phyloP scores from a whole-genome alignment of 2,888 invertebrate genomes.

The Aplocera efformata region DNA sequence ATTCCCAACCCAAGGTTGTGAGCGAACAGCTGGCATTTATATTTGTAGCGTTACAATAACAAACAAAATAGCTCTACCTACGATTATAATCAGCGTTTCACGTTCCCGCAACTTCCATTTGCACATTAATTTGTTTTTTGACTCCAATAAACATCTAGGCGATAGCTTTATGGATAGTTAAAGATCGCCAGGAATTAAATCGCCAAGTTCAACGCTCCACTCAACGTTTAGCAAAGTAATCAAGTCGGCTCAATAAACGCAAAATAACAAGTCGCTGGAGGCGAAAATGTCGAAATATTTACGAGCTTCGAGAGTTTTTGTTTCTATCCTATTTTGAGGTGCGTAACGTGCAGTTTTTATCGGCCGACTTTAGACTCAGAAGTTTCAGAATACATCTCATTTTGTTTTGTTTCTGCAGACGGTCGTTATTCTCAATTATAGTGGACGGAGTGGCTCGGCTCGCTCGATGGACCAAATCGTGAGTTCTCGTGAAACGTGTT shows the following conservation, averaged over 20 bases:
- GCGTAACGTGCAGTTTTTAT: conserved; percentile 39
- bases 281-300: conserved; percentile 70
- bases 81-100: not conserved
- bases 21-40: conserved; percentile 41
- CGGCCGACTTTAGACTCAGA: conserved; percentile 52
- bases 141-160: conserved; percentile 11
- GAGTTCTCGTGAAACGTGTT: conserved; percentile 63
- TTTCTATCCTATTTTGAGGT: conserved; percentile 54
- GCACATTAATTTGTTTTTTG: conserved; percentile 10
- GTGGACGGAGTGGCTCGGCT: conserved; percentile 40
- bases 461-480: conserved; percentile 54
- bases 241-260: conserved; percentile 62
- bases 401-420: conserved; percentile 39
- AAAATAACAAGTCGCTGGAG: conserved; percentile 59
- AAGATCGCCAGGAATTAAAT: conserved; percentile 37
- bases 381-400: conserved; percentile 41
- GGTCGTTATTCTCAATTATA: conserved; percentile 48
- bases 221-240: conserved; percentile 58
- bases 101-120: conserved; percentile 1
- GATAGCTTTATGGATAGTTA: conserved; percentile 27
- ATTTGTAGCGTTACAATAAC: conserved; percentile 12
- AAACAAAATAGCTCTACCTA: conserved; percentile 1
- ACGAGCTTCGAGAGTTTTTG: conserved; percentile 62
- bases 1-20: conserved; percentile 57
- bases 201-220: conserved; percentile 64